A percentile compares a stretch with the other conserved stretches of the same genome.
Evolutionary conservation across 1,140 invertebrate genomes (phyloP).

Genomic region (Atta texana): DNA sequence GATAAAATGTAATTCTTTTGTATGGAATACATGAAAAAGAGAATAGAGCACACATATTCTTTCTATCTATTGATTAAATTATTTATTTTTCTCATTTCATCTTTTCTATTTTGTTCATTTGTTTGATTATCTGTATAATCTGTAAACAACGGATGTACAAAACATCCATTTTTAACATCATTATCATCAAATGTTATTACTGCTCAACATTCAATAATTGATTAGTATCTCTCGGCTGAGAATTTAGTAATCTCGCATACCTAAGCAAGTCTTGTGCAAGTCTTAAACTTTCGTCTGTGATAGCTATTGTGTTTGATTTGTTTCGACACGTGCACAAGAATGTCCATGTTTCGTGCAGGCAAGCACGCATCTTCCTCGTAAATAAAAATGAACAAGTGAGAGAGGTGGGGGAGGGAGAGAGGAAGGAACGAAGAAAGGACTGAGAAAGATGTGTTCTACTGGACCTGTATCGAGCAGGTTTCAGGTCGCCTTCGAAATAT

Average conservation of each 20-base stretch:
- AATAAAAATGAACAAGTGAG: conserved; percentile 40
- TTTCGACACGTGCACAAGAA: conserved; percentile 52
- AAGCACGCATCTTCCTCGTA: conserved; percentile 23
- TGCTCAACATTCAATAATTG: conserved; percentile 18
- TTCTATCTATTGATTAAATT: background rate
- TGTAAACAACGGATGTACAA: background rate
- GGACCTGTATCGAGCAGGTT: conserved; percentile 58
- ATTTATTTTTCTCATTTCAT: background rate
- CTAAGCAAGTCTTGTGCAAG: background rate
- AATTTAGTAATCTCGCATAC: conserved; percentile 10
- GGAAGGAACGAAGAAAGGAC: background rate
- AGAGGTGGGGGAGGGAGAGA: background rate
- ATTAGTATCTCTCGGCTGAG: background rate
- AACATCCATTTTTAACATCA: background rate
- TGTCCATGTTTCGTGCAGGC: conserved; percentile 9
- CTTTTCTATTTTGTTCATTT: conserved; percentile 9
- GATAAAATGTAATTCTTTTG: background rate
- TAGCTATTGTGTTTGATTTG: conserved; percentile 50
- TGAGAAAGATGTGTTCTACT: conserved; percentile 48
- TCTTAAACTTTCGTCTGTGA: conserved; percentile 17
- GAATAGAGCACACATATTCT: background rate
- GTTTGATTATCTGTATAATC: conserved; percentile 26
- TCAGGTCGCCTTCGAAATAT: conserved; percentile 60
- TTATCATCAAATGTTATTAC: background rate
- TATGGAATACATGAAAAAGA: background rate